phyloP scores from a whole-genome alignment of 2,113 vertebrate species.

The Micromys minutus region DNA sequence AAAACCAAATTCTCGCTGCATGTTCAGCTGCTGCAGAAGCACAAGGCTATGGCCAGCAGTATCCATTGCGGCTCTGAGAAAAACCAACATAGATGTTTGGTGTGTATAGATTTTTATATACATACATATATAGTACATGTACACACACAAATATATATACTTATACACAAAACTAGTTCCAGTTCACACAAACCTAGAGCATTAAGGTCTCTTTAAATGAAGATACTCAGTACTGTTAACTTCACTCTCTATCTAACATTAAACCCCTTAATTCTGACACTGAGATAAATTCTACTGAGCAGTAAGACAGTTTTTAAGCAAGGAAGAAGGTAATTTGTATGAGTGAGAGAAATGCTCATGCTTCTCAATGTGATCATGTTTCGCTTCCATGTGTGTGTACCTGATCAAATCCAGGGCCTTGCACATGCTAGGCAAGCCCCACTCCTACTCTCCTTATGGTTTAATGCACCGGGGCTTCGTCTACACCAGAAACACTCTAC shows the following conservation, averaged over 20 bases:
- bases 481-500: not conserved
- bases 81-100: not conserved
- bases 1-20: constrained; percentile 98
- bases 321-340: not conserved
- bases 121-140: not conserved
- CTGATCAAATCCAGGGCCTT: not conserved
- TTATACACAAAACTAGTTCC: not conserved
- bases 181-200: constrained; percentile 15
- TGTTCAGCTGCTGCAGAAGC: constrained; percentile 97
- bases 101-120: not conserved
- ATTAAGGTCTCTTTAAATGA: constrained; percentile 34
- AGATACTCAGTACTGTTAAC: constrained; percentile 20
- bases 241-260: constrained; percentile 37
- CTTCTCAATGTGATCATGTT: not conserved
- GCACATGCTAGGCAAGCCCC: not conserved
- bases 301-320: not conserved
- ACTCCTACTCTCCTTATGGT: not conserved
- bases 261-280: not conserved
- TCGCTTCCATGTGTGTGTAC: not conserved
- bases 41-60: constrained; percentile 93
- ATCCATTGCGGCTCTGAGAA: constrained; percentile 89
- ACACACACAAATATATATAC: not conserved
- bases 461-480: not conserved
- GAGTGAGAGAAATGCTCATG: not conserved
- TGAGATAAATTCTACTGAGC: not conserved